Evolutionary conservation across 2,113 vertebrate genomes (phyloP).

Genomic region (Apteryx owenii): DNA sequence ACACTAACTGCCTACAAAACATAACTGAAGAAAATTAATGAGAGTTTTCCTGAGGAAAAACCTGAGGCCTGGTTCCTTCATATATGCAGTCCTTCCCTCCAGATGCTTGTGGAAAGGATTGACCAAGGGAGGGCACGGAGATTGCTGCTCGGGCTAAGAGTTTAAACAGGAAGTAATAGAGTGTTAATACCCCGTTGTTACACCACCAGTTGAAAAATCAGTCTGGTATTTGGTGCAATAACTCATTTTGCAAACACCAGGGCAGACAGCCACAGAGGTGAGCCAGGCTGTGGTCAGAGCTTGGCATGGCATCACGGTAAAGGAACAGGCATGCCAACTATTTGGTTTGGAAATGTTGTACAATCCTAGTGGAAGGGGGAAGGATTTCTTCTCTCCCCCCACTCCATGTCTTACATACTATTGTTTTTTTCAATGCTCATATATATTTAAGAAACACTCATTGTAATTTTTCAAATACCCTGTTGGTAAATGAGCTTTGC

Average conservation of each 20-base stretch:
- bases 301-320: not conserved
- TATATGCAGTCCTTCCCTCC: not conserved
- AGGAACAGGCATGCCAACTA: not conserved
- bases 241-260: not conserved
- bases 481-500: conserved; percentile 62
- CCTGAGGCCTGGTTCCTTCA: not conserved
- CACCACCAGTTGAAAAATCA: not conserved
- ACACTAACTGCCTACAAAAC: not conserved
- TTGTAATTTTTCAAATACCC: conserved; percentile 54
- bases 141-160: not conserved
- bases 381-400: not conserved
- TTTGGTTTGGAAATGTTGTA: conserved; percentile 42
- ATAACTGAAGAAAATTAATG: not conserved
- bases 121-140: not conserved
- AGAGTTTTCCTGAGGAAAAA: not conserved
- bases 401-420: not conserved
- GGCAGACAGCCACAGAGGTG: not conserved
- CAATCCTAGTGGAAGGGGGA: not conserved
- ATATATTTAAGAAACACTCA: not conserved
- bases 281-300: not conserved
- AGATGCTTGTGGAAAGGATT: not conserved
- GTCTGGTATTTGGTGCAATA: not conserved
- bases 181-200: not conserved
- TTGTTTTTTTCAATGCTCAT: conserved; percentile 3
- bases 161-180: not conserved